Evolutionary conservation across 1,140 invertebrate genomes (phyloP), one percentile per base, ranked within the genome.

Genomic region (Drosophila ambigua): DNA sequence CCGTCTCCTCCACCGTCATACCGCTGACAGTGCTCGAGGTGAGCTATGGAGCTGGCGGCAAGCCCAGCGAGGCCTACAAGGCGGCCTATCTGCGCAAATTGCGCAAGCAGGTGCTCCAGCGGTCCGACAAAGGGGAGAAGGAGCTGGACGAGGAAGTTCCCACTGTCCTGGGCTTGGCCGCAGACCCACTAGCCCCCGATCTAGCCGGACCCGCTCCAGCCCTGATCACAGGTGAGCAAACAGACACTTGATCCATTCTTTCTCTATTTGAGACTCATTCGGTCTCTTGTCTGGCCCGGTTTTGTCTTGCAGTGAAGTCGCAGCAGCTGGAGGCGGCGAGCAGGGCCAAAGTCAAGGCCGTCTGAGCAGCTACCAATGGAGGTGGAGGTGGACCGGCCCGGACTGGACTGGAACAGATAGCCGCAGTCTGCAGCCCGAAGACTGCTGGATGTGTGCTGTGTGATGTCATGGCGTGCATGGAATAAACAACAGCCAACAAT

Each of bases 1-100:
- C 94, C 3, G 93, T 95, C 2, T 95, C 94, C 0, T 95, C 94
- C 1, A 95, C 94, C 0, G 94, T 95, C 2, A 95, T 95, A 58
- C 94, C 94, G 13, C 67, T 95, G 11, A 93, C 94, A 0, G 93
- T 94, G 20, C 94, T 94, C 69, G 94, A 94, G 84, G 93, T 94
- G 0, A 92, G 92, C 68, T 92, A 91, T 45, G 90, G 90, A 1
- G 54, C 80, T 20, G 90, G 84, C 7, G 90, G 87, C 11, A 90
- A 92, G 23, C 87, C 89, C 2, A 91, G 81, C 41, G 91, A 92
- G 51, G 91, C 77, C 31, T 92, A 92, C 59, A 91, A 91, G 53
- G 74, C 78, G 8, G 90, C 91, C 24, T 92, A 92, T 52, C 58
- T 92, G 15, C 88, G 88, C 39, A 91, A 92, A 50, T 45, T 92